Evolutionary conservation across 2,797 vertebrate genomes (phyloP), one percentile per base, ranked within the genome.

Genomic region (Acrocephalus scirpaceus): DNA sequence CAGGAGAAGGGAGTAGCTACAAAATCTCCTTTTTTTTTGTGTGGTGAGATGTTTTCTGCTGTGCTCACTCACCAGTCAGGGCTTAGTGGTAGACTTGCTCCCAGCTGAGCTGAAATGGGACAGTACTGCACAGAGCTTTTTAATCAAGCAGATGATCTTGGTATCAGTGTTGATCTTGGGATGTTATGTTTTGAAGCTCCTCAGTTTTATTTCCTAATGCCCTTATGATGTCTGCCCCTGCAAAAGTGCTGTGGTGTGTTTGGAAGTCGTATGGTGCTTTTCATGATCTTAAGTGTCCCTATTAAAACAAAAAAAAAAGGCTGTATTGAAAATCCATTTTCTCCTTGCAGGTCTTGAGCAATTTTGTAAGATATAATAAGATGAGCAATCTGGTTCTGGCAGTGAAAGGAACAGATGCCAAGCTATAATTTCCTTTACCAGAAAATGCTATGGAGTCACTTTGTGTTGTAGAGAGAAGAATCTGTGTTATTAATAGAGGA

Each of bases 311-410:
- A 54, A 91, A 84, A 93, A 92, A 93, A 69, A 70, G 70, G 70
- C 60, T 47, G 32, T 94, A 94, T 85, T 95, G 96, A 96, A 97
- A 97, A 97, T 94, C 95, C 96, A 93, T 96, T 97, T 96, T 95
- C 88, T 92, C 73, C 91, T 96, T 95, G 88, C 81, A 95, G 93
- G 88, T 96, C 93, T 81, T 77, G 76, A 94, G 64, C 93, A 96
- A 92, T 97, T 97, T 96, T 96, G 67, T 95, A 95, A 95, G 92
- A 74, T 96, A 93, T 96, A 97, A 96, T 95, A 97, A 96, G 96
- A 97, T 96, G 91, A 96, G 95, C 97, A 97, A 95, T 96, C 95
- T 96, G 95, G 91, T 97, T 97, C 94, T 96, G 93, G 94, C 96
- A 95, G 95, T 93, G 95, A 94, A 96, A 96, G 95, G 93, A 96